phyloP scores from a whole-genome alignment of 1,140 invertebrate genomes.

The Homarus americanus region DNA sequence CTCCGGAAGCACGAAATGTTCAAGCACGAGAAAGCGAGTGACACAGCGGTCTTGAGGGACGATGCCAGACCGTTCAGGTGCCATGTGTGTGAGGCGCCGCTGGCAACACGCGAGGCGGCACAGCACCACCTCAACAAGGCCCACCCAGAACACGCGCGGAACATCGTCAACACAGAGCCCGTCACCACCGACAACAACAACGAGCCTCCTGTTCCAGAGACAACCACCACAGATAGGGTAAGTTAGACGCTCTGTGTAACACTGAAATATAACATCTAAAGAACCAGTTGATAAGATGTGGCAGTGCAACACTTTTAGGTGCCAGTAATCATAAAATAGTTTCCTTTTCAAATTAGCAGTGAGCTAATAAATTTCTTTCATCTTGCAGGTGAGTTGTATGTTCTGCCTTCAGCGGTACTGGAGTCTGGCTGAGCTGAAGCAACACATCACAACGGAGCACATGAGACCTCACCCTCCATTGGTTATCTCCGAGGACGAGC shows the following conservation, averaged over 20 bases:
- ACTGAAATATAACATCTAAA: no score
- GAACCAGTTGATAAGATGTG: no score
- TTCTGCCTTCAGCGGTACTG: constrained; percentile 95
- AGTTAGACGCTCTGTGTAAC: constrained; percentile 18
- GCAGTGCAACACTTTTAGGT: no score
- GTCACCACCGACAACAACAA: constrained; percentile 68
- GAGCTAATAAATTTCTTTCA: constrained; percentile 78
- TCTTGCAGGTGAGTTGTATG: constrained; percentile 89
- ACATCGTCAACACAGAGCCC: constrained; percentile 63
- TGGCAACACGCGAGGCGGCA: constrained; percentile 87
- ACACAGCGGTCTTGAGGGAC: constrained; percentile 66
- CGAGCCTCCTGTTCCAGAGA: constrained; percentile 39
- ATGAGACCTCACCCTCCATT: constrained; percentile 48
- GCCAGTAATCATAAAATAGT: no score
- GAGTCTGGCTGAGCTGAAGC: constrained; percentile 93
- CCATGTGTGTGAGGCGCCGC: constrained; percentile 93
- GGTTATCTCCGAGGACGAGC: constrained; percentile 73
- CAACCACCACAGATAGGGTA: constrained; percentile 61
- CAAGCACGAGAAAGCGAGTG: constrained; percentile 81
- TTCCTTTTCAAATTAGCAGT: no score
- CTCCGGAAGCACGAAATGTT: constrained; percentile 87
- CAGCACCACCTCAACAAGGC: constrained; percentile 87
- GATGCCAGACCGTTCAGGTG: constrained; percentile 90
- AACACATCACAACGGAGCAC: constrained; percentile 92
- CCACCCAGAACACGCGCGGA: constrained; percentile 82